A percentile compares a stretch with the other conserved stretches of the same genome.
Conservation (phyloP, 2,888 invertebrate genomes). For the Dorcus hopei region DNA sequence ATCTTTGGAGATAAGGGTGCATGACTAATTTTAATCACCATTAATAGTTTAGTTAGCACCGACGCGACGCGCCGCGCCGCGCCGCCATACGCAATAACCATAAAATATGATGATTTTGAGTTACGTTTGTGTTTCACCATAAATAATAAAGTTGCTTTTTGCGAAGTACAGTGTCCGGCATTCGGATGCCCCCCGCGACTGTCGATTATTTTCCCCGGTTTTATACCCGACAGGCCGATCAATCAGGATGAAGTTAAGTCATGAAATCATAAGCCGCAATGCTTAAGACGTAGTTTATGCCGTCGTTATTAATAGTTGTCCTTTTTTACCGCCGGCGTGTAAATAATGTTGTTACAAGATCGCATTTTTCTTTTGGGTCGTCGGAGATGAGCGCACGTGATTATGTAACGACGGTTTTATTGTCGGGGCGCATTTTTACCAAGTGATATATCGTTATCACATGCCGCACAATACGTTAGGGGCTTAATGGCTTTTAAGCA, state of each 20-base stretch:
- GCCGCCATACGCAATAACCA: no score
- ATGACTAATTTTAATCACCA: no score
- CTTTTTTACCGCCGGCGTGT: constrained; percentile 4
- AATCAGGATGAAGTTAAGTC: constrained; percentile 33
- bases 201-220: constrained; percentile 30
- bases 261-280: constrained; percentile 28
- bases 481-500: no score
- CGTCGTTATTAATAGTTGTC: constrained; percentile 14
- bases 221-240: constrained; percentile 28
- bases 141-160: background rate
- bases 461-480: no score
- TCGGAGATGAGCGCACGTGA: background rate
- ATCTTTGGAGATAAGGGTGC: no score
- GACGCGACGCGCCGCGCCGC: no score
- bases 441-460: no score
- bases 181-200: constrained; percentile 14
- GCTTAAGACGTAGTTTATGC: background rate
- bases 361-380: constrained; percentile 6
- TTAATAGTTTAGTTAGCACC: no score
- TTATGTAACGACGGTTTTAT: background rate
- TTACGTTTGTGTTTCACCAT: no score
- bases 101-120: no score
- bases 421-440: no score
- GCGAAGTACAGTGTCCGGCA: background rate
- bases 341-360: constrained; percentile 10